These are phyloP conservation scores for Drosophila acutilabella DNA, from an alignment of 2,888 invertebrate genomes.

Conservation along the genomic window DNA sequence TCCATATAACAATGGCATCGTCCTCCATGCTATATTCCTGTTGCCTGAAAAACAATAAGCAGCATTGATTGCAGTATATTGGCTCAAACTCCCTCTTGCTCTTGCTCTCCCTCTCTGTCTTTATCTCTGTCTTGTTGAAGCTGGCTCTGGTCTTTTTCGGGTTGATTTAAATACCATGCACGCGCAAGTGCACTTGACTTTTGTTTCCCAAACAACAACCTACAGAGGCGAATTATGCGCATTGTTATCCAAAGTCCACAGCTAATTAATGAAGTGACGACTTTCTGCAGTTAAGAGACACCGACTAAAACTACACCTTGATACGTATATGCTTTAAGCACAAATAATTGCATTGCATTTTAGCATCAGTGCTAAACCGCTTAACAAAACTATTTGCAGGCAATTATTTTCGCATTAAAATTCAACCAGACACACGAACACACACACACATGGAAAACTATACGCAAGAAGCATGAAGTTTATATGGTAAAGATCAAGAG, in stretches of 20 bases:
- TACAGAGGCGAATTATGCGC: constrained; percentile 39
- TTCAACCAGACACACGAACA: constrained; percentile 44
- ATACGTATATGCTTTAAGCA: constrained; percentile 15
- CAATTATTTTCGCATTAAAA: constrained; percentile 73
- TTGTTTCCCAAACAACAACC: constrained; percentile 65
- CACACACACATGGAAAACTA: constrained; percentile 41
- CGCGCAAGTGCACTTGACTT: constrained; percentile 69
- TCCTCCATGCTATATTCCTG: constrained; percentile 1
- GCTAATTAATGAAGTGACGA: constrained; percentile 65
- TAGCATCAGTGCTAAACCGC: constrained; percentile 47
- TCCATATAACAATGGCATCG: constrained; percentile 71
- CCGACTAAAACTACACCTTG: neutral
- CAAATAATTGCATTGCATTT: constrained; percentile 44
- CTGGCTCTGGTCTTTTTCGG: constrained; percentile 8
- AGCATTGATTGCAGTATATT: constrained; percentile 64
- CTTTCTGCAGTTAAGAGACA: constrained; percentile 6
- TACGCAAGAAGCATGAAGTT: constrained; percentile 62
- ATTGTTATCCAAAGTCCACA: constrained; percentile 41
- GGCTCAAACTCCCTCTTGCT: constrained; percentile 8
- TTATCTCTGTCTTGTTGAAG: neutral
- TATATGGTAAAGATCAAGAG: constrained; percentile 64
- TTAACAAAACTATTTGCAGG: constrained; percentile 66
- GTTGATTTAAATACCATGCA: constrained; percentile 63
- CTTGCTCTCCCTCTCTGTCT: neutral
- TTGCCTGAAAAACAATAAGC: constrained; percentile 58